Evolutionary conservation across 2,888 invertebrate species (phyloP).

Genomic region (Ichneumon xanthorius): DNA sequence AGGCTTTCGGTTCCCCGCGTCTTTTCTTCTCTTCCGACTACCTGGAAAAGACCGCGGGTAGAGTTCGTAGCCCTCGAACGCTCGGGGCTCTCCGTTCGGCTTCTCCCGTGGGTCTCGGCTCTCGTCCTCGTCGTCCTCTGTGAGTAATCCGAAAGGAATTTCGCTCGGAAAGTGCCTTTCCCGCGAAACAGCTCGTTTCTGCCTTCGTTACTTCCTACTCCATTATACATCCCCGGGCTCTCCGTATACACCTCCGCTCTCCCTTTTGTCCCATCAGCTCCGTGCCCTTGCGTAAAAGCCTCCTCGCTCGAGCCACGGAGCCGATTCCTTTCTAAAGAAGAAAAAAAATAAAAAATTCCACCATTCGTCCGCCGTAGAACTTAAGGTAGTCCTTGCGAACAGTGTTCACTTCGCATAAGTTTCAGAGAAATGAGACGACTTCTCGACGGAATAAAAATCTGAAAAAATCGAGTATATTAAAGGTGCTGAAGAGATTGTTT

Average conservation of each 20-base stretch:
- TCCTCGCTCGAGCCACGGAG: background rate
- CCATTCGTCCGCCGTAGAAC: conserved; percentile 23
- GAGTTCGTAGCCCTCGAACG: conserved; percentile 61
- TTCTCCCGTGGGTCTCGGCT: conserved; percentile 56
- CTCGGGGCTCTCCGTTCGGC: conserved; percentile 44
- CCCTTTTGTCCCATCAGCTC: conserved; percentile 21
- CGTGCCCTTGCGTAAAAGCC: conserved; percentile 44
- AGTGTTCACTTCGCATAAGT: too few relatives aligned
- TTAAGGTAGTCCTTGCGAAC: background rate
- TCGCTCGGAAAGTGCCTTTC: conserved; percentile 76
- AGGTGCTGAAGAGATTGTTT: too few relatives aligned
- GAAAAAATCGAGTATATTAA: too few relatives aligned
- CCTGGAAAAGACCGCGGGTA: conserved; percentile 58
- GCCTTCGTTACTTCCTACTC: conserved; percentile 60
- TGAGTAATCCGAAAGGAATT: conserved; percentile 79
- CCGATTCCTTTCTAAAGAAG: background rate
- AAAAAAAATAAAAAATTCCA: background rate
- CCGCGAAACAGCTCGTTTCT: conserved; percentile 66
- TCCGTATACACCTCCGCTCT: background rate
- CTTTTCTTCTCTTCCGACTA: conserved; percentile 47
- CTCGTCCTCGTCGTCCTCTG: conserved; percentile 55
- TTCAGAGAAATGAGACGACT: too few relatives aligned
- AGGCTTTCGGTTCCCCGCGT: conserved; percentile 27
- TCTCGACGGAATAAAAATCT: too few relatives aligned
- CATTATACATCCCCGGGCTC: conserved; percentile 27